These are phyloP conservation scores for Lucilia sericata DNA, from an alignment of 1,140 invertebrate species.

Conservation along the genomic window DNA sequence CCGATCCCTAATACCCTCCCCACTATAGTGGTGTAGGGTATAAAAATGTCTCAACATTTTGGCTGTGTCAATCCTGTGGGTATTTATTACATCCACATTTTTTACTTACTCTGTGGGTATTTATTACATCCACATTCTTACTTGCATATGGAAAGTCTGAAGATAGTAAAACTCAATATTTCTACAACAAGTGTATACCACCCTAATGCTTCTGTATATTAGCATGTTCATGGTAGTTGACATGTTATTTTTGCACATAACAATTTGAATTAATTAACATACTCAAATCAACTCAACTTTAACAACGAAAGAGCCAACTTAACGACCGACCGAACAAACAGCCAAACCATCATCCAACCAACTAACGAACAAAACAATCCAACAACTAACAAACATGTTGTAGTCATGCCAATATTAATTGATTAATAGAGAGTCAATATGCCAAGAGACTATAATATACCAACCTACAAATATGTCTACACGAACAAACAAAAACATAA, in stretches of 20 bases:
- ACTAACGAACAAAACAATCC: neutral
- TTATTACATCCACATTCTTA: no score
- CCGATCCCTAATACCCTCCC: no score
- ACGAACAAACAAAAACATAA: neutral
- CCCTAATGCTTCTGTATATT: no score
- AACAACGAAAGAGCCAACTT: neutral
- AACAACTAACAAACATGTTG: neutral
- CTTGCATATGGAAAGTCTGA: no score
- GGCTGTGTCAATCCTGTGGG: no score
- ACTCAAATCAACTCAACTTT: neutral
- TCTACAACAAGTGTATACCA: no score
- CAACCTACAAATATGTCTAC: neutral
- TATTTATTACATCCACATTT: no score
- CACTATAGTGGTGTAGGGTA: no score
- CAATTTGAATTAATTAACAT: conserved; percentile 24
- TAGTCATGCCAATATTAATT: conserved; percentile 15
- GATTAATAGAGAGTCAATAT: conserved; percentile 3
- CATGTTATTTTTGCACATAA: neutral
- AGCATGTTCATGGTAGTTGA: neutral
- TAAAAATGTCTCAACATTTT: no score
- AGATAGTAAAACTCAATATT: no score
- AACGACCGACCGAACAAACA: neutral
- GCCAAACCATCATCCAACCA: neutral
- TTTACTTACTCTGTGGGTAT: no score
- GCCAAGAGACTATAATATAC: neutral